Base-by-base conservation (phyloP, 1,140 invertebrate genomes). In the Polypedilum pembai region DNA sequence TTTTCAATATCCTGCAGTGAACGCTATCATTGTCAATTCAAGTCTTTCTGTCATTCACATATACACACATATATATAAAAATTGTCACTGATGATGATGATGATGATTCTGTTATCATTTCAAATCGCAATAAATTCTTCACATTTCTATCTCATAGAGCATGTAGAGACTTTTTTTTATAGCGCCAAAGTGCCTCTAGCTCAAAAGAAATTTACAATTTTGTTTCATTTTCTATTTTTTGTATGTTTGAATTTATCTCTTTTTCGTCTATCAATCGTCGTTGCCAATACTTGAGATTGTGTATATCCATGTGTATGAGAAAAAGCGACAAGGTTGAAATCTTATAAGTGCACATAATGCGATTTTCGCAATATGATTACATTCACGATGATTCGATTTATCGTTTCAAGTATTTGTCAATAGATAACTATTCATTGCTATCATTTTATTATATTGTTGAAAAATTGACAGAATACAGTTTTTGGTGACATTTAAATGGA, bases 51-150 rank as follows among this genome's bases (percentile, higher is more conserved):
- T 45, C 41, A 8, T 45, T 45, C 15, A 12, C 41, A 45, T 45
- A n/a, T 56, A n/a, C 45, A n/a, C 45, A 12, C n/a, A n/a, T n/a
- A n/a, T n/a, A n/a, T 56, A 56, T 56, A n/a, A 33, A 33, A 3
- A 56, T n/a, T 56, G 45, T 15, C 45, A 56, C 12, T 56, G 45
- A 56, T 56, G 45, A 56, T 56, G 45, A 56, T 56, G 45, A 56
- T 56, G 45, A 56, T 56, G 45, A 56, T 56, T 56, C 15, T n/a
- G 45, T 56, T 56, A 56, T 56, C 45, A 56, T 56, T 33, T n/a
- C 10, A 56, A 56, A n/a, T 56, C 45, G 45, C 45, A 56, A 56
- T 56, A 56, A 56, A 56, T 56, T 56, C 24, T 15, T 56, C 45
- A 56, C 45, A 56, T 56, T n/a, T 56, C n/a, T n/a, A 3, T 33